Percentiles rank a stretch among this genome's conserved stretches.
phyloP scores from a whole-genome alignment of 1,140 invertebrate genomes.

The Meloidogyne floridensis region DNA sequence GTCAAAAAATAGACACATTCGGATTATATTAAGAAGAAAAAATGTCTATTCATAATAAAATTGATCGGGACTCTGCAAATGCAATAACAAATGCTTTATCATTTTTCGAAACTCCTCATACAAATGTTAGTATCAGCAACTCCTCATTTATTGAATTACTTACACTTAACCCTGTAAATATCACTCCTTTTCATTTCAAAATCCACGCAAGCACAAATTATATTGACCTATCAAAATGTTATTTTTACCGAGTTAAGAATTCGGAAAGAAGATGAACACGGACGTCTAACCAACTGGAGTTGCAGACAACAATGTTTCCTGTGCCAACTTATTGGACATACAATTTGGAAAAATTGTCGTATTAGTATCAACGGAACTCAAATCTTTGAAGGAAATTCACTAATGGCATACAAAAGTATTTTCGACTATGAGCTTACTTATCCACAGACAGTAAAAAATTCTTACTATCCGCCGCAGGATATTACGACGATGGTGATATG shows the following conservation, averaged over 20 bases:
- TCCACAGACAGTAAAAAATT: slow-evolving; percentile 16
- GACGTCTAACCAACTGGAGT: slow-evolving; percentile 4
- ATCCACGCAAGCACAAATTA: slow-evolving; percentile 10
- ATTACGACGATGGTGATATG: neutral
- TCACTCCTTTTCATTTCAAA: slow-evolving; percentile 26
- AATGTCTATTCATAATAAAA: slow-evolving; percentile 14
- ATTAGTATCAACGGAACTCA: slow-evolving; percentile 18
- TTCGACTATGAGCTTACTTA: slow-evolving; percentile 25
- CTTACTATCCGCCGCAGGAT: slow-evolving; percentile 13
- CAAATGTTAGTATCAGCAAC: slow-evolving; percentile 14
- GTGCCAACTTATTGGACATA: slow-evolving; percentile 17
- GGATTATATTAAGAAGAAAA: slow-evolving; percentile 8
- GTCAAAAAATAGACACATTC: slow-evolving; percentile 15
- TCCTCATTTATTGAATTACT: neutral
- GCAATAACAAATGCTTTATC: slow-evolving; percentile 6
- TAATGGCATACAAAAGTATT: slow-evolving; percentile 22
- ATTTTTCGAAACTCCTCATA: slow-evolving; percentile 20
- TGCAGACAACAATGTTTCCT: slow-evolving; percentile 13
- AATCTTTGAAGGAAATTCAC: slow-evolving; percentile 16
- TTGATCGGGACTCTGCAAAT: slow-evolving; percentile 15
- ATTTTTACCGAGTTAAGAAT: slow-evolving; percentile 21
- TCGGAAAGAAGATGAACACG: neutral
- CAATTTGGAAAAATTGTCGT: slow-evolving; percentile 17
- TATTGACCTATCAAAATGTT: slow-evolving; percentile 16
- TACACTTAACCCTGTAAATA: slow-evolving; percentile 24